Evolutionary conservation across 1,140 invertebrate species (phyloP).

Genomic region (Rhopalosiphum maidis): DNA sequence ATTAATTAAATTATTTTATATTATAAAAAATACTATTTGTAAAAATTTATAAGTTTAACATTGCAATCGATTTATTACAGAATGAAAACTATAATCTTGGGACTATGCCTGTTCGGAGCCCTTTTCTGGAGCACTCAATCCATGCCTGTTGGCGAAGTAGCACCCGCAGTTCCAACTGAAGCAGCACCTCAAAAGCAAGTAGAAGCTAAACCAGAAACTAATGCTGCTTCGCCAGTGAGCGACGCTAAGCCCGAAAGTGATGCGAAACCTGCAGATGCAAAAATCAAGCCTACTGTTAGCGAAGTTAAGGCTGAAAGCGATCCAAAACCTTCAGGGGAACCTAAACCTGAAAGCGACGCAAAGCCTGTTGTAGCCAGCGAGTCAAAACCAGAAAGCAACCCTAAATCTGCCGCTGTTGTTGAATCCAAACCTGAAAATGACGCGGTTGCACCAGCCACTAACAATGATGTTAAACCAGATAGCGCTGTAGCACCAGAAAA

Average conservation of each 20-base stretch:
- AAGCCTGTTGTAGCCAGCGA: background rate
- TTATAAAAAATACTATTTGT: background rate
- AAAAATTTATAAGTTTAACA: background rate
- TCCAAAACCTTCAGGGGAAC: background rate
- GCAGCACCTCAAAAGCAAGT: background rate
- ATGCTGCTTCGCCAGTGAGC: background rate
- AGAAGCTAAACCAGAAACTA: background rate
- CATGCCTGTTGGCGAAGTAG: conserved; percentile 37
- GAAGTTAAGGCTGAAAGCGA: conserved; percentile 36
- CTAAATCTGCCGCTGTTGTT: background rate
- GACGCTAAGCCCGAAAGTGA: conserved; percentile 23
- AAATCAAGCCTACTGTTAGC: background rate
- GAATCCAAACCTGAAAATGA: conserved; percentile 25
- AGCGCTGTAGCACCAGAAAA: background rate
- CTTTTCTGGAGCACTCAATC: conserved; percentile 48
- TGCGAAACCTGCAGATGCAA: background rate
- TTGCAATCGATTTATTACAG: conserved; percentile 15
- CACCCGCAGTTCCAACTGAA: conserved; percentile 2
- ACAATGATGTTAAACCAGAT: background rate
- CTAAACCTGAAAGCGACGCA: background rate
- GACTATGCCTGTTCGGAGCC: conserved; percentile 47
- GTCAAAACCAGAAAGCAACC: background rate
- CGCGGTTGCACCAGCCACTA: background rate
- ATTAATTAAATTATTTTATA: background rate
- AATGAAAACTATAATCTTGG: conserved; percentile 54